These are phyloP conservation scores for Steinernema carpocapsae DNA, from an alignment of 2,888 invertebrate species.

Conservation along the genomic window DNA sequence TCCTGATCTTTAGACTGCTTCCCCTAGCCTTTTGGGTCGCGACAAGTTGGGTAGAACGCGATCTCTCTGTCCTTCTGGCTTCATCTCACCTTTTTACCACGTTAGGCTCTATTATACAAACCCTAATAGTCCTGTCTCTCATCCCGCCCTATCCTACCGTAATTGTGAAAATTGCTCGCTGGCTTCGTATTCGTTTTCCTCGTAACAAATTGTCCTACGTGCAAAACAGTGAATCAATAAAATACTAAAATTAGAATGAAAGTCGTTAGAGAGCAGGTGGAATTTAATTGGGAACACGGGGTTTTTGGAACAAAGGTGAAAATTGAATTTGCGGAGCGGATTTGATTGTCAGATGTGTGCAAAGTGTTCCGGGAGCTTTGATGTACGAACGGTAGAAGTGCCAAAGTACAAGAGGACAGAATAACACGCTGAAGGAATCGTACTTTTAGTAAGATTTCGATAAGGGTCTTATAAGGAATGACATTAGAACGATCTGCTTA, in stretches of 20 bases:
- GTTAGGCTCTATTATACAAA: background rate
- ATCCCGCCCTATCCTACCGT: conserved; percentile 7
- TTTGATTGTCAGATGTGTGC: too few species aligned
- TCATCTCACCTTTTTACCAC: background rate
- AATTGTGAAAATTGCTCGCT: conserved; percentile 1
- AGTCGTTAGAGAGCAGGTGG: too few species aligned
- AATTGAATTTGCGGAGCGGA: too few species aligned
- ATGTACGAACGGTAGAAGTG: too few species aligned
- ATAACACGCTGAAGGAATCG: too few species aligned
- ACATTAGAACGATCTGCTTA: too few species aligned
- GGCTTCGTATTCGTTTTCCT: conserved; percentile 24
- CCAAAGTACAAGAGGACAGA: too few species aligned
- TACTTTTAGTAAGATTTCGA: too few species aligned
- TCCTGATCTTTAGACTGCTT: conserved; percentile 10
- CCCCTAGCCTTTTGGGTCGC: conserved; percentile 3
- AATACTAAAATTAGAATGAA: background rate
- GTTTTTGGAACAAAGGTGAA: too few species aligned
- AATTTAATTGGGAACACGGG: too few species aligned
- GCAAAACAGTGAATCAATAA: conserved; percentile 27
- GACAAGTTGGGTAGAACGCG: background rate
- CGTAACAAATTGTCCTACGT: conserved; percentile 32
- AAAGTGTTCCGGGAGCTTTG: too few species aligned
- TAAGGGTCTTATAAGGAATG: too few species aligned
- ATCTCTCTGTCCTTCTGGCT: background rate
- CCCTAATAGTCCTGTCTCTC: background rate